Base-by-base conservation (phyloP, 2,888 invertebrate species). In the Orthonychiurus folsomi region DNA sequence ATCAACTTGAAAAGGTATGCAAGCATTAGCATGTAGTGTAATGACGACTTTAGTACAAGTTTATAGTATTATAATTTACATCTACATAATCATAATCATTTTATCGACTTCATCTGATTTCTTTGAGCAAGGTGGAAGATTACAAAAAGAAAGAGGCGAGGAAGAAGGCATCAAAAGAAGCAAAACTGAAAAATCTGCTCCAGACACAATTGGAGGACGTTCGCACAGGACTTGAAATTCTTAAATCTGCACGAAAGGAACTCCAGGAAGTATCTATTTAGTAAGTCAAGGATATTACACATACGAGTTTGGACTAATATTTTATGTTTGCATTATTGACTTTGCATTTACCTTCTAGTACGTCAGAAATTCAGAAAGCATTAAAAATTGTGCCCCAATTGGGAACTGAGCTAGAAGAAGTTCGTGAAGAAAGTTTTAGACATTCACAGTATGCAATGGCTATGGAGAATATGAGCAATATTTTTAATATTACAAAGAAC, bases 361-460 rank as follows among this genome's bases (percentile, higher is more conserved):
- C 93, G 77, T 83, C 85, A 74, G 86, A 87, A 66, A 85, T 96
- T 67, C 86, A 87, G 66, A 82, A 84, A 3, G 80, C 86, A 1
- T 84, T 97, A 67, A 81, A 82, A 67, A 82, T 85, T 53, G 86
- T 96, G 0, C 88, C 91, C 0, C 85, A 85, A 5, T 80, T 96
- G 3, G 88, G 87, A 64, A 85, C 86, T 37, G 87, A 88, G 50
- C 79, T 99, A 28, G 87, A 88, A 75, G 85, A 87, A 54, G 89
- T 97, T 0, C 82, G 92, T 26, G 90, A 92, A 69, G 96, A 97
- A 77, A 95, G 95, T 76, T 88, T 89, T 71, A 85, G 88, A 23
- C 94, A 97, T 78, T 95, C 95, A 0, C 97, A 95, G 76, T 93
- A 95, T 78, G 94, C 93, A 1, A 95, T 96, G 1, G 97, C 97